phyloP scores from a whole-genome alignment of 2,113 vertebrate genomes.

The Scytalopus superciliaris region DNA sequence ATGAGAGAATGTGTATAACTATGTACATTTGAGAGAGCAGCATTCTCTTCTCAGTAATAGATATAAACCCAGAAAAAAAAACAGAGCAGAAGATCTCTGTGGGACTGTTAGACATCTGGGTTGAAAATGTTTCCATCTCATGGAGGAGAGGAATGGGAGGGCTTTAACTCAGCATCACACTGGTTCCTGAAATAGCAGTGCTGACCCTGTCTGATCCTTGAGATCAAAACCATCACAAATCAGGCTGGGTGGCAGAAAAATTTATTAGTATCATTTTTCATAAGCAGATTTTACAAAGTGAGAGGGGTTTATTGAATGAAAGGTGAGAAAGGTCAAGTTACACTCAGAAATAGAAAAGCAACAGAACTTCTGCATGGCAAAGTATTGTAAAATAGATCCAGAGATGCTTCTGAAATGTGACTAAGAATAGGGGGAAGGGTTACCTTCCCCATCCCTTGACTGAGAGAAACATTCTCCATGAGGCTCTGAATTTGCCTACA shows the following conservation, averaged over 20 bases:
- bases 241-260: background rate
- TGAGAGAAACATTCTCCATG: background rate
- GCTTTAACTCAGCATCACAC: background rate
- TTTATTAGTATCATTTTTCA: background rate
- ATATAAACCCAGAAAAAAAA: background rate
- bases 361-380: background rate
- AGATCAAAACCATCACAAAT: background rate
- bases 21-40: accelerated
- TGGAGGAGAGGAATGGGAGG: background rate
- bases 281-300: background rate
- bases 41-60: background rate
- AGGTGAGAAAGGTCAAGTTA: background rate
- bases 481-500: background rate
- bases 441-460: background rate
- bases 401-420: background rate
- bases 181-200: background rate
- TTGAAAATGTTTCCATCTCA: background rate
- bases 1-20: background rate
- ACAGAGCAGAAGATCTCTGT: background rate
- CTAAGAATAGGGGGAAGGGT: background rate
- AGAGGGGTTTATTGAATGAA: background rate
- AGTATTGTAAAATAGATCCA: background rate
- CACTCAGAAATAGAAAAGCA: background rate
- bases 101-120: too few species aligned
- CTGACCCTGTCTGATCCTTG: background rate